Conservation (phyloP, 1,140 invertebrate genomes). For the Drosophila persimilis region DNA sequence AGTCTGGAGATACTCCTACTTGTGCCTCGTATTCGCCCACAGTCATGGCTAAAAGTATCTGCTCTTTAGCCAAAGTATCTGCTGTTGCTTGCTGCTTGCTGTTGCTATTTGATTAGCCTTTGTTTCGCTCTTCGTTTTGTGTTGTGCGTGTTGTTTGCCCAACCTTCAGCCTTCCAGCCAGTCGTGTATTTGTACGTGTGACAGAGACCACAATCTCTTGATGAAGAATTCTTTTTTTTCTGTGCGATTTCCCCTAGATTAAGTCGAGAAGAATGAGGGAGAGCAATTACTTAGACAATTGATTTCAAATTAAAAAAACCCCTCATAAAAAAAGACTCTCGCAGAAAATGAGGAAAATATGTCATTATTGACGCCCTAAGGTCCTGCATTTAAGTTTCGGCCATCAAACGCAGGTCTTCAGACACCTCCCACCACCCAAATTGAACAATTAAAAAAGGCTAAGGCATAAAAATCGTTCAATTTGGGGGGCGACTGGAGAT, state of each 20-base stretch:
- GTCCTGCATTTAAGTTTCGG: slow-evolving; percentile 60
- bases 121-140: slow-evolving; percentile 46
- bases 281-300: slow-evolving; percentile 65
- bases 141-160: slow-evolving; percentile 14
- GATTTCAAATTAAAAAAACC: slow-evolving; percentile 67
- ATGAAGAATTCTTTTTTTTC: background rate
- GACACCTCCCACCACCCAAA: slow-evolving; percentile 10
- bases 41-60: slow-evolving; percentile 33
- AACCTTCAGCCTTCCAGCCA: too few relatives aligned
- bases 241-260: background rate
- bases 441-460: slow-evolving; percentile 78
- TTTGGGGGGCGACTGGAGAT: slow-evolving; percentile 21
- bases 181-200: too few relatives aligned
- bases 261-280: background rate
- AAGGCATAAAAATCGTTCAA: slow-evolving; percentile 76
- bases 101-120: slow-evolving; percentile 58
- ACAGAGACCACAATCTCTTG: too few relatives aligned
- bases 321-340: slow-evolving; percentile 4
- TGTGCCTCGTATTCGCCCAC: background rate
- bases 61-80: background rate
- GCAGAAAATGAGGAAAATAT: slow-evolving; percentile 27
- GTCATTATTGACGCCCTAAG: slow-evolving; percentile 54
- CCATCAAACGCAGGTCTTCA: slow-evolving; percentile 61
- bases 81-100: slow-evolving; percentile 23
- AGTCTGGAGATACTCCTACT: slow-evolving; percentile 12